Base-by-base conservation (phyloP, 2,797 vertebrate genomes). In the Trachops cirrhosus region DNA sequence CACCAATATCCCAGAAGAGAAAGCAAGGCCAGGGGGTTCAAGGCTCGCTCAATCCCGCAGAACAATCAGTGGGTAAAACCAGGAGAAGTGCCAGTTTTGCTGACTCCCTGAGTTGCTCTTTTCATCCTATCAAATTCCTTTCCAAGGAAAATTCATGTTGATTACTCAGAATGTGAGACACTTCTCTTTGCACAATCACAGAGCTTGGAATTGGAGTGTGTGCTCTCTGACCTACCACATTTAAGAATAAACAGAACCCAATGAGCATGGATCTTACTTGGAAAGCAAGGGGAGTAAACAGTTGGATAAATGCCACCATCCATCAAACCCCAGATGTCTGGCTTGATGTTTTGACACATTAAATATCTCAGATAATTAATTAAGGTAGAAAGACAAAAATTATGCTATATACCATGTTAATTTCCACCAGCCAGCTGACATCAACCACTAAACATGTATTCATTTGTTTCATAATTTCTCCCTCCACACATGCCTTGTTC, bases 241-340 rank as follows among this genome's bases (percentile, higher is more conserved):
- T 89, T 18, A 39, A 29, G 21, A 92, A 11, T 44, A 37, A 79
- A 57, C 10, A 9, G 29, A 52, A 57, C 64, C 48, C 80, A 75
- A 0, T 21, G 41, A 95, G 37, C 41, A 4, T 2, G 22, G 64
- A 62, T 84, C 77, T 92, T 75, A 79, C 54, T 93, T 71, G n/a
- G 71, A 89, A 94, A 94, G 41, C 34, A 83, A 48, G 29, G 32
- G 85, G 57, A 93, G n/a, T 54, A 93, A 93, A 96, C 29, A 86
- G 74, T 48, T 96, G 91, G 89, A 93, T 86, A 83, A 92, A 88
- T 0, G 6, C 78, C 88, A 86, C 74, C 32, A 59, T 21, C 29
- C 93, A 93, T 89, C 84, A 90, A 96, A 90, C n/a, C 74, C 77
- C 94, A 97, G 93, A 95, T 95, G 90, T 95, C 87, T 91, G 86